Evolutionary conservation across 2,113 vertebrate genomes (phyloP), one percentile per base, ranked within the genome.

Genomic region (Meleagris gallopavo): DNA sequence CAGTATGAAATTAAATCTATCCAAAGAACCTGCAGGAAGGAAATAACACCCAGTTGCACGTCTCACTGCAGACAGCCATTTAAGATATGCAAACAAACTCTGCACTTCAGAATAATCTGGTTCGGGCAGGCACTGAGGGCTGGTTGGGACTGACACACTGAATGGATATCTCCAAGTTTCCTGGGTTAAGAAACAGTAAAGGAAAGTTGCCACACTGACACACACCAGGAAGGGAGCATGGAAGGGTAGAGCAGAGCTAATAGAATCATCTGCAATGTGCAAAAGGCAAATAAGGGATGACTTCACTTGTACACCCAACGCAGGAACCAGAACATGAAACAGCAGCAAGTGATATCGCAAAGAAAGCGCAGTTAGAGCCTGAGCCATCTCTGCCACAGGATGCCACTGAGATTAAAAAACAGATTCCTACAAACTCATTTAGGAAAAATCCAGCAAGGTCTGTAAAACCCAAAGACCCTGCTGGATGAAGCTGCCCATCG

Each of bases 11-110:
- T 41, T 38, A 40, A 58, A 86, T 27, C 29, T 72, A 69, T 19
- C 50, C 54, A 38, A 94, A 83, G 18, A 74, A 88, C 16, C 36
- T 46, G 25, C 32, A 91, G 70, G 75, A 78, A 70, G n/a, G 60
- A 34, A 93, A 70, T 27, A 58, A 36, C 1, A 5, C 55, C 10
- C 74, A 74, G 66, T 72, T 79, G 78, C 0, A 3, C 3, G 2
- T 65, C 48, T 84, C 5, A 0, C 48, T 40, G 22, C 19, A 87
- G 67, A 85, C 0, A 84, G 52, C 5, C 57, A 69, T 69, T 84
- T 78, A 65, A 78, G 74, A 82, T 36, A 87, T 3, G n/a, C 43
- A 84, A 93, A 88, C 17, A 38, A 86, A 72, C 34, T 27, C 9
- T 17, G 72, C 5, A 16, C 8, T 50, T 58, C 40, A 36, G n/a